Conservation (phyloP, 2,113 vertebrate genomes). For the Apodemus speciosus region DNA sequence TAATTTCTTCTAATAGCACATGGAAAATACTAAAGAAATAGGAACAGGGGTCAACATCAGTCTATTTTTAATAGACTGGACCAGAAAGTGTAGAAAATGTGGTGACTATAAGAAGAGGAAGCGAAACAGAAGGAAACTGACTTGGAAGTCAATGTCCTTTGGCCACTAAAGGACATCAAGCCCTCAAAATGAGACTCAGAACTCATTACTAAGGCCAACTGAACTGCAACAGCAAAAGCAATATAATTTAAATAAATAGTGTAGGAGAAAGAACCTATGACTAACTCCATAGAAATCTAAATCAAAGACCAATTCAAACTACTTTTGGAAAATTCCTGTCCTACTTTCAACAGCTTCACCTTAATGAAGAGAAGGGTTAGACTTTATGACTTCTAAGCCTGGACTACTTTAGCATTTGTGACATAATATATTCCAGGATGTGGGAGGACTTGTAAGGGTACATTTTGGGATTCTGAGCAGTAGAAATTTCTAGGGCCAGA, state of each 20-base stretch:
- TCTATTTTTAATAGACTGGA: not conserved
- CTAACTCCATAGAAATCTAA: slow-evolving; percentile 15
- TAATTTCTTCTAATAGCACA: not conserved
- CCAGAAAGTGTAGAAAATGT: not conserved
- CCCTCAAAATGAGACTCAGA: not conserved
- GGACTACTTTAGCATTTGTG: not conserved
- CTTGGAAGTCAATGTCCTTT: not conserved
- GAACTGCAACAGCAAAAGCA: not conserved
- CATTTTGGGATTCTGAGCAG: not conserved
- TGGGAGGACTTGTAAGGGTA: not conserved
- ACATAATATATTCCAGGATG: not conserved
- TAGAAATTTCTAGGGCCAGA: not conserved
- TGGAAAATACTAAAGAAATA: not conserved
- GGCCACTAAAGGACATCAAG: not conserved
- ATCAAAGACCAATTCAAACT: slow-evolving; percentile 32
- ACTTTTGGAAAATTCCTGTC: slow-evolving; percentile 35
- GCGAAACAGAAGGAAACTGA: slow-evolving; percentile 14
- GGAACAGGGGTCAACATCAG: not conserved
- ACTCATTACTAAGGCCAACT: slow-evolving; percentile 27
- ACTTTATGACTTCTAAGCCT: not conserved
- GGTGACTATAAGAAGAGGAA: not conserved
- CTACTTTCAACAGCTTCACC: not conserved
- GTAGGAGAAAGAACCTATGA: not conserved
- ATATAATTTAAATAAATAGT: not conserved
- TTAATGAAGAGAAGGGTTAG: slow-evolving; percentile 15